Conservation (phyloP, 2,797 vertebrate species). For the Amniataba percoides region DNA sequence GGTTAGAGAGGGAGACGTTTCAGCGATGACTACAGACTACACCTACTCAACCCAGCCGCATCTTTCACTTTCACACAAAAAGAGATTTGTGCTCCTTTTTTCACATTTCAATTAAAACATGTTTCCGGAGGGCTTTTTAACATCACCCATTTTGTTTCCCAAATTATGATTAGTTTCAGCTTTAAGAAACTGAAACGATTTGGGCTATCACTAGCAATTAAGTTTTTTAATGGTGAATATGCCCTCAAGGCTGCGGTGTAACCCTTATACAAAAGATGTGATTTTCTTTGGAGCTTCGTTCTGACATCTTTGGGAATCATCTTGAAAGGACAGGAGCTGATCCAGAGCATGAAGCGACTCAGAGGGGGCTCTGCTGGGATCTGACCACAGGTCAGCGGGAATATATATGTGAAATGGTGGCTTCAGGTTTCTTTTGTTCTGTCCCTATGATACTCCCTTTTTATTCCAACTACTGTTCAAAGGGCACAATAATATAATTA, state of each 20-base stretch:
- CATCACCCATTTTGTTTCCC: neutral
- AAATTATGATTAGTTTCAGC: constrained; percentile 30
- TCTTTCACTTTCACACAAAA: neutral
- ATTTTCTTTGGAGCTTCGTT: constrained; percentile 39
- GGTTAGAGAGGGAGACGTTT: no score
- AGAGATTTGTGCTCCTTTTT: constrained; percentile 4
- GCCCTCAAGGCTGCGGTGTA: neutral
- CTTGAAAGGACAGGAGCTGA: constrained; percentile 29
- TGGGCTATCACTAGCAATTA: constrained; percentile 6
- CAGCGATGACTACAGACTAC: neutral
- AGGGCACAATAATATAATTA: constrained; percentile 8
- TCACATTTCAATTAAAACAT: neutral
- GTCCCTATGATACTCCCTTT: constrained; percentile 5
- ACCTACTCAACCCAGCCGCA: neutral
- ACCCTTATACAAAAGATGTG: constrained; percentile 7
- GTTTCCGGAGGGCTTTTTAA: neutral
- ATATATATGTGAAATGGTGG: constrained; percentile 17
- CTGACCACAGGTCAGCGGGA: constrained; percentile 37
- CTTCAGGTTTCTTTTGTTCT: constrained; percentile 35
- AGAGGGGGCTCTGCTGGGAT: constrained; percentile 40
- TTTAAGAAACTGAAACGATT: neutral
- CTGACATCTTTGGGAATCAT: constrained; percentile 16
- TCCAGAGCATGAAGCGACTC: constrained; percentile 26
- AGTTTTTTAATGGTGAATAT: constrained; percentile 1
- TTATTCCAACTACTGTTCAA: neutral